phyloP scores from a whole-genome alignment of 2,113 vertebrate genomes.

The Prunella fulvescens region DNA sequence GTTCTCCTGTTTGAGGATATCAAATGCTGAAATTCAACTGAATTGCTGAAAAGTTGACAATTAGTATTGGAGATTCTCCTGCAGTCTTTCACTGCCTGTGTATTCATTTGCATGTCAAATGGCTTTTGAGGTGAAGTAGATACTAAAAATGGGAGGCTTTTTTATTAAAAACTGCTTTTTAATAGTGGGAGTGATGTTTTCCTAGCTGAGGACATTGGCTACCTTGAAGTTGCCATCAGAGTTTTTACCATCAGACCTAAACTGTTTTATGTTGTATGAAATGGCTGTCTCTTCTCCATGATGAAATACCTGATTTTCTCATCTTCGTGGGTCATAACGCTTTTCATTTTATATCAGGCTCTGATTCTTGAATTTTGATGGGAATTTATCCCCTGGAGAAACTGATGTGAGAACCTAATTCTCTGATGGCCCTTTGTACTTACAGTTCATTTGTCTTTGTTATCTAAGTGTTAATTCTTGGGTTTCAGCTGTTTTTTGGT shows the following conservation, averaged over 20 bases:
- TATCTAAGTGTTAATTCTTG: not conserved
- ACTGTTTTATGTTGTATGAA: not conserved
- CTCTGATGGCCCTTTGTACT: not conserved
- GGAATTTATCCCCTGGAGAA: not conserved
- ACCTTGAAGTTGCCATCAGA: not conserved
- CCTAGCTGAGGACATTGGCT: slow-evolving; percentile 9
- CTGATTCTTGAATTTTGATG: not conserved
- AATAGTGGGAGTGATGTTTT: slow-evolving; percentile 11
- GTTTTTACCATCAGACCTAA: not conserved
- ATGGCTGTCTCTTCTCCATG: not conserved
- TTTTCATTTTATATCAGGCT: not conserved
- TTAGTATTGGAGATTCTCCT: not conserved
- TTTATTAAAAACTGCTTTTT: slow-evolving; percentile 44
- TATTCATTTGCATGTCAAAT: slow-evolving; percentile 23
- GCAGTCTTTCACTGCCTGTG: not conserved
- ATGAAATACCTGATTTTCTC: not conserved
- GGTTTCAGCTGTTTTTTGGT: not conserved
- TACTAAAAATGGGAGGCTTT: slow-evolving; percentile 2
- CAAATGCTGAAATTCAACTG: not conserved
- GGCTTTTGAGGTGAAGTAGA: slow-evolving; percentile 32
- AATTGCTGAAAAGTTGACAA: not conserved
- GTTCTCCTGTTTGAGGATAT: slow-evolving; percentile 36
- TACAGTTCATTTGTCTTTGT: not conserved
- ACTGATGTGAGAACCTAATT: not conserved
- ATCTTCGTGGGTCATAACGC: not conserved